Base-by-base conservation (phyloP, 2,888 invertebrate species). In the Mylabris sibirica region DNA sequence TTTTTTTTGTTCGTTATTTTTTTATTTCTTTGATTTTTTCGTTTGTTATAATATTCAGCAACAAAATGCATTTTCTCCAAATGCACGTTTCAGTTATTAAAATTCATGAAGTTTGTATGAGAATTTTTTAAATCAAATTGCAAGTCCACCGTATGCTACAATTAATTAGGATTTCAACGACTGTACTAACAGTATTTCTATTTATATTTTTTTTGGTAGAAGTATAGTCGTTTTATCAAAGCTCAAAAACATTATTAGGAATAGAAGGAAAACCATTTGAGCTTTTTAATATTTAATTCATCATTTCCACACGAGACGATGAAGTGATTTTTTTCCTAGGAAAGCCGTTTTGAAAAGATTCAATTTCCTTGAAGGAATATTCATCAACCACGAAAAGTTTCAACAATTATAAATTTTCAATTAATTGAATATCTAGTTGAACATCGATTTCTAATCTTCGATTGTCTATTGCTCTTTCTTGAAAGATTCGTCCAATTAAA, bases 401-500 rank as follows among this genome's bases (percentile, higher is more conserved):
- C 62, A 65, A 71, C 65, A 63, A 49, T 49, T 49, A 20, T 20
- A 11, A 22, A 49, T 49, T 49, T 49, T 49, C 20, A 20, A 49
- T 49, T 49, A 49, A 49, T 22, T 49, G 2, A 49, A 49, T 49
- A 49, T 49, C 49, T 22, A 11, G 20, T 11, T 20, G 49, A 49
- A 70, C 69, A 68, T 66, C 22, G 41, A 30, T 60, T 69, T 72
- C 70, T 73, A 70, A 69, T 61, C 64, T 68, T 44, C 2, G 30
- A n/a, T 30, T 30, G 64, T 60, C 70, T 67, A 69, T 71, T 63
- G 22, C 17, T 61, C 64, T 44, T 66, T 65, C 44, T 38, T 61
- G 60, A 41, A 62, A 67, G 67, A 66, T 73, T 24, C 70, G 64
- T 63, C 74, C 70, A 74, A 74, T 74, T 74, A 74, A 74, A 72